Evolutionary conservation across 2,888 invertebrate genomes (phyloP).

Genomic region (Nephrotoma flavescens): DNA sequence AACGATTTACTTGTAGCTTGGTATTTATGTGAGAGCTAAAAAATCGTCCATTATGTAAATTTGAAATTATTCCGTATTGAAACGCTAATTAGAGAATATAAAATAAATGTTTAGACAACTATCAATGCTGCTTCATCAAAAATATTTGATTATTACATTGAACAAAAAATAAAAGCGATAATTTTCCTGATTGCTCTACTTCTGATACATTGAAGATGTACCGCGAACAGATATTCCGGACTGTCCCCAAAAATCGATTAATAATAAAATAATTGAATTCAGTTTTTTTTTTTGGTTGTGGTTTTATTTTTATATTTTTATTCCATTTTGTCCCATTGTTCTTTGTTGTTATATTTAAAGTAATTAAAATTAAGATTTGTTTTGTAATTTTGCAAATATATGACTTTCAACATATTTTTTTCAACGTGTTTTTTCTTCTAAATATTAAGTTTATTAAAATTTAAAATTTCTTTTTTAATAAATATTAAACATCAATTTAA

Average conservation of each 20-base stretch:
- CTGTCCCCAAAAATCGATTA: background rate
- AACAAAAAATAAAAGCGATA: no score
- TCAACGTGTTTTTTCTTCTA: background rate
- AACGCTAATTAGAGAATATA: no score
- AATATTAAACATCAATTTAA: background rate
- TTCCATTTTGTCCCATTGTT: background rate
- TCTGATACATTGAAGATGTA: no score
- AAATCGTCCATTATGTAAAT: no score
- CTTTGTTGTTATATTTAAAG: background rate
- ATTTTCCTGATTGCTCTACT: no score
- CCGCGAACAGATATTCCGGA: no score
- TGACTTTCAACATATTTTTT: background rate
- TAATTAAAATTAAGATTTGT: background rate
- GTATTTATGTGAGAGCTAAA: no score
- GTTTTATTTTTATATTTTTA: background rate
- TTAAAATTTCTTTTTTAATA: background rate
- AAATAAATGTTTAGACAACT: no score
- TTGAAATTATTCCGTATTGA: no score
- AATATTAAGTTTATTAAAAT: background rate
- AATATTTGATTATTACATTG: no score
- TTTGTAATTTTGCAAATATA: background rate
- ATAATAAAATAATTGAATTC: background rate
- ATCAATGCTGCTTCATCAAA: no score
- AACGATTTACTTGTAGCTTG: no score
- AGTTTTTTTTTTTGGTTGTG: background rate